Conservation (phyloP, 1,140 invertebrate species). For the Papilio aristodemus region DNA sequence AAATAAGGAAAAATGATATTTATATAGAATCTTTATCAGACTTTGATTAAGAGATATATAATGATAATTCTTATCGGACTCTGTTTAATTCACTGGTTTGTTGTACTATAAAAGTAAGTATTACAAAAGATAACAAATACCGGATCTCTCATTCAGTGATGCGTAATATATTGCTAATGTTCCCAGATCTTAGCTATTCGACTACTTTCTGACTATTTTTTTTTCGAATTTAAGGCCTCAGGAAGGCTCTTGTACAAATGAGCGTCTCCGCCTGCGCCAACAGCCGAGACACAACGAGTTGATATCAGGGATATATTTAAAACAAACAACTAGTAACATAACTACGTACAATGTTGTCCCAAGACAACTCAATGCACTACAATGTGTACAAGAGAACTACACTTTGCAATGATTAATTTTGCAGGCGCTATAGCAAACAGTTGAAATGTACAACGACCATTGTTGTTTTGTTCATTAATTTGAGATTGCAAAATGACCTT, state of each 20-base stretch:
- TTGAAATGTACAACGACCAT: neutral
- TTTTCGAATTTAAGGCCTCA: too few relatives aligned
- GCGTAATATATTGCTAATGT: too few relatives aligned
- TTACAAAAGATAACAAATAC: too few relatives aligned
- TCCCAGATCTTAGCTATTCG: too few relatives aligned
- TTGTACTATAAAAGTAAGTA: too few relatives aligned
- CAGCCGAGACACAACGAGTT: too few relatives aligned
- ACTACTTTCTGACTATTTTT: too few relatives aligned
- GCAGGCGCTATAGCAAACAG: neutral
- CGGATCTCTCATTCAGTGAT: too few relatives aligned
- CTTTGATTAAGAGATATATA: slow-evolving; percentile 11
- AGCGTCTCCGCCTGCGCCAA: too few relatives aligned
- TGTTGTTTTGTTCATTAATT: neutral
- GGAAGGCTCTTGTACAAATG: too few relatives aligned
- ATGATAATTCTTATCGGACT: neutral
- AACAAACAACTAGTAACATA: neutral
- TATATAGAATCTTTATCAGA: neutral
- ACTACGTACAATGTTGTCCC: neutral
- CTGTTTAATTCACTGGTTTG: neutral
- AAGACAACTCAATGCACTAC: neutral
- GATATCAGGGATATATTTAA: too few relatives aligned
- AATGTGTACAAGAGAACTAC: neutral
- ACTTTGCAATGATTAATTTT: slow-evolving; percentile 5
- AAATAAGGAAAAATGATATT: neutral
- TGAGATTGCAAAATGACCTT: neutral